Conservation (phyloP, 2,888 invertebrate species). For the Oeneis ivallda region DNA sequence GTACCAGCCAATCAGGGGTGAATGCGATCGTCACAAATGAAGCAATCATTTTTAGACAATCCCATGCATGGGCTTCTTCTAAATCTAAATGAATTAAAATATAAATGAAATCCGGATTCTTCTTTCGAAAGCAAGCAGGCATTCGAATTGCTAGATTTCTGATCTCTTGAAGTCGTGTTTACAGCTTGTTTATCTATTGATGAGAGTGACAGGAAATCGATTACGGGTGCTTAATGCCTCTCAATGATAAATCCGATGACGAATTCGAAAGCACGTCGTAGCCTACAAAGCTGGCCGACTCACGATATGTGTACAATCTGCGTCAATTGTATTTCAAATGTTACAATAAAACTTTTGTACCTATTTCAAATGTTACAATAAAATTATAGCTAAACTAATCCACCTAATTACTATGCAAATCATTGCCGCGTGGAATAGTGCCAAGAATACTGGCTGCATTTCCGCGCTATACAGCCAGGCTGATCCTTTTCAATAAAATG, state of each 20-base stretch:
- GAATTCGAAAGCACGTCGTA: slow-evolving; percentile 47
- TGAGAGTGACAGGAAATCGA: slow-evolving; percentile 32
- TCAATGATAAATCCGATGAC: slow-evolving; percentile 43
- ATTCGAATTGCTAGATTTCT: neutral
- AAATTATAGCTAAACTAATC: no score
- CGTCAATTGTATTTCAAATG: no score
- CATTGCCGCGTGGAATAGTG: no score
- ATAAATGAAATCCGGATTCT: neutral
- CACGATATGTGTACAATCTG: slow-evolving; percentile 37
- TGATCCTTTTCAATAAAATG: no score
- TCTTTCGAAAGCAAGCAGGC: neutral
- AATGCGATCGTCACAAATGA: no score
- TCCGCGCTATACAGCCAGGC: no score
- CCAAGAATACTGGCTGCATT: no score
- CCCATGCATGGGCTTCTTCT: neutral
- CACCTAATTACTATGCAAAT: no score
- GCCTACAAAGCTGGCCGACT: slow-evolving; percentile 46
- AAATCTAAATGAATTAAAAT: neutral
- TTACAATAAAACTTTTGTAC: no score
- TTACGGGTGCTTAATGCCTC: slow-evolving; percentile 31
- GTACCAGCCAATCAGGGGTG: no score
- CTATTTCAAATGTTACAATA: no score
- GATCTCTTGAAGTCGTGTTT: slow-evolving; percentile 9
- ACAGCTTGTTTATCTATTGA: slow-evolving; percentile 13
- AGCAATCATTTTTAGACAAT: neutral